Evolutionary conservation across 2,888 invertebrate species (phyloP).

Genomic region (Matsumyia berberina): DNA sequence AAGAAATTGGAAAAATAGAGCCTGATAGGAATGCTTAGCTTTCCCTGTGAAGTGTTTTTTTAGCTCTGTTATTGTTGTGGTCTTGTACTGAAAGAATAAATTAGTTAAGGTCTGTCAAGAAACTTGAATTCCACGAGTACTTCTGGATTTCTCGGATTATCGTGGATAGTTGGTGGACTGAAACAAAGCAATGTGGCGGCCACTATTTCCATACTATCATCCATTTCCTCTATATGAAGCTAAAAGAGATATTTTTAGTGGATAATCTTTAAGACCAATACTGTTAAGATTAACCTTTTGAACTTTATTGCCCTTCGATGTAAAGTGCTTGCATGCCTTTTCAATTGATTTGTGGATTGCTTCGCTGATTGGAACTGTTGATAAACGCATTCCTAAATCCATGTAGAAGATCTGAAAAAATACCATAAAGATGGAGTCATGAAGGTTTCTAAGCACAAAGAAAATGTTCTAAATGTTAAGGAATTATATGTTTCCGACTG

Average conservation of each 20-base stretch:
- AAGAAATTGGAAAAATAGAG: constrained; percentile 53
- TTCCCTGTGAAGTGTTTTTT: constrained; percentile 57
- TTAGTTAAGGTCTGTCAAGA: not conserved
- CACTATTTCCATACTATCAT: constrained; percentile 54
- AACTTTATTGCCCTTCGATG: constrained; percentile 56
- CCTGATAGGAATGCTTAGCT: constrained; percentile 38
- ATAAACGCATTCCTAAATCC: constrained; percentile 23
- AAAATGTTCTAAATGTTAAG: too few species aligned
- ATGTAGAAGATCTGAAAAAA: constrained; percentile 53
- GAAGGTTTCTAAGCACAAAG: too few species aligned
- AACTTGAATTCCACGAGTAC: not conserved
- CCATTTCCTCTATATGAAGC: constrained; percentile 58
- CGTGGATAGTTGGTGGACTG: constrained; percentile 37
- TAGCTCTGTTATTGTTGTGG: constrained; percentile 30
- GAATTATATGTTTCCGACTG: too few species aligned
- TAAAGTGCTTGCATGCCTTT: constrained; percentile 55
- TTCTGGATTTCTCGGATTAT: constrained; percentile 45
- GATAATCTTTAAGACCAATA: too few species aligned
- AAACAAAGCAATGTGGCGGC: constrained; percentile 18
- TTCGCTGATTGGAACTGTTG: constrained; percentile 21
- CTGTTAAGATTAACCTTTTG: constrained; percentile 41
- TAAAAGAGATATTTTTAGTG: constrained; percentile 8
- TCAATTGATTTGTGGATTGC: constrained; percentile 40
- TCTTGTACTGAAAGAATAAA: constrained; percentile 31
- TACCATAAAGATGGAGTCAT: too few species aligned